These are phyloP conservation scores for Pedicia rivosa DNA, from an alignment of 2,888 invertebrate genomes.

Conservation along the genomic window DNA sequence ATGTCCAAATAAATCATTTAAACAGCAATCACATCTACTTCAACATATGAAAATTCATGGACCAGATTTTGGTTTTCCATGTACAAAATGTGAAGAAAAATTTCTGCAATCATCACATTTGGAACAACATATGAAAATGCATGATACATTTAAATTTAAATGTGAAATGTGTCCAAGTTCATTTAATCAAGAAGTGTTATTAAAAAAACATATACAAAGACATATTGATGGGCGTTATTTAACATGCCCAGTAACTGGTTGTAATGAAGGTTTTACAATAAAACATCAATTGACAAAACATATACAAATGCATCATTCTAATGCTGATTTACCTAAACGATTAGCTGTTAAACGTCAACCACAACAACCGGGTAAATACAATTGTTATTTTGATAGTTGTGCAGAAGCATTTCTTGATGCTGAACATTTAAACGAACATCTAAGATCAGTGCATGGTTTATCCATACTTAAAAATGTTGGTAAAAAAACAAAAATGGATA, in stretches of 20 bases:
- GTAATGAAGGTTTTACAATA: conserved; percentile 29
- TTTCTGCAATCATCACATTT: conserved; percentile 30
- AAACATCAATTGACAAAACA: conserved; percentile 32
- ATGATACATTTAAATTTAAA: conserved; percentile 30
- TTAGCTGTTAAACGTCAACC: conserved; percentile 10
- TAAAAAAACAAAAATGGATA: conserved; percentile 7
- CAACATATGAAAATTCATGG: conserved; percentile 32
- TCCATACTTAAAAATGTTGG: conserved; percentile 7
- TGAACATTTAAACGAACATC: conserved; percentile 6
- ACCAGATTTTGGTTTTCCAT: conserved; percentile 28
- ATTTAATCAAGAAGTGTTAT: conserved; percentile 28
- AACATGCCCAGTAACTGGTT: conserved; percentile 29
- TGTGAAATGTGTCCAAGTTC: conserved; percentile 31
- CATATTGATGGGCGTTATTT: conserved; percentile 31
- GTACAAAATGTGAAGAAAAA: conserved; percentile 30
- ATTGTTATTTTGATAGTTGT: conserved; percentile 13
- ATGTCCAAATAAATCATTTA: conserved; percentile 31
- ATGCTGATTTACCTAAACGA: conserved; percentile 2
- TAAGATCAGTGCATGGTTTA: conserved; percentile 6
- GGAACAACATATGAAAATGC: conserved; percentile 30
- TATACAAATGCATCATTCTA: conserved; percentile 28
- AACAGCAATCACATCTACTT: conserved; percentile 29
- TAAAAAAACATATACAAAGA: conserved; percentile 30
- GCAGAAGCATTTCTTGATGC: conserved; percentile 6
- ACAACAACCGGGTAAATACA: conserved; percentile 21